Base-by-base conservation (phyloP, 2,113 vertebrate genomes). In the Etia nguti region DNA sequence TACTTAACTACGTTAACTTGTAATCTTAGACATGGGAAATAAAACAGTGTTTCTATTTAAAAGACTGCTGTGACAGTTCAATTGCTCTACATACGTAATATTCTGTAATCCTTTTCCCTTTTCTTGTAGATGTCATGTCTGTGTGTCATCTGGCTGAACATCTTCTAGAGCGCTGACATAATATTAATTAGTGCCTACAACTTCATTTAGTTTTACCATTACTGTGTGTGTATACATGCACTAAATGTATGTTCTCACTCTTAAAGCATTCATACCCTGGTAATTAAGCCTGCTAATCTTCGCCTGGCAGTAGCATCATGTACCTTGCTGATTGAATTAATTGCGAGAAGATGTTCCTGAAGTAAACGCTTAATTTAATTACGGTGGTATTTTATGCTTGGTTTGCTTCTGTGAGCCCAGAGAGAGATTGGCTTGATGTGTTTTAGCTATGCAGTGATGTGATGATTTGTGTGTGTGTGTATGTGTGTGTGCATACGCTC, bases 321-420 rank as follows among this genome's bases (percentile, higher is more conserved):
- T 98, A 98, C 97, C 97, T 97, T 97, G 96, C 97, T 98, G 98
- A 99, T 98, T 98, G 98, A 98, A 99, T 98, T 99, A 99, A 99
- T 99, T 98, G 98, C 96, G 90, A 97, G 97, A 97, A 98, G 98
- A 98, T 98, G 97, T 98, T 96, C 98, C 97, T 97, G 97, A 93
- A 98, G 97, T 98, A 98, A 98, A 98, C 97, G 97, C 98, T 98
- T 98, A 98, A 98, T 98, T 99, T 98, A 99, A 99, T 99, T 98
- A 98, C 97, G 98, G 97, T 98, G 98, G 98, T 94, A 90, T 95
- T 99, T 99, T 98, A 99, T 98, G 98, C 98, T 98, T 98, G 97
- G 97, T 97, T 99, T 97, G 97, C 95, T 97, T 95, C 95, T 89
- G 94, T 93, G 94, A 90, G 95, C 95, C 94, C 92, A 94, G 90